Conservation (phyloP, 2,797 vertebrate genomes). For the Otolemur crassicaudatus region DNA sequence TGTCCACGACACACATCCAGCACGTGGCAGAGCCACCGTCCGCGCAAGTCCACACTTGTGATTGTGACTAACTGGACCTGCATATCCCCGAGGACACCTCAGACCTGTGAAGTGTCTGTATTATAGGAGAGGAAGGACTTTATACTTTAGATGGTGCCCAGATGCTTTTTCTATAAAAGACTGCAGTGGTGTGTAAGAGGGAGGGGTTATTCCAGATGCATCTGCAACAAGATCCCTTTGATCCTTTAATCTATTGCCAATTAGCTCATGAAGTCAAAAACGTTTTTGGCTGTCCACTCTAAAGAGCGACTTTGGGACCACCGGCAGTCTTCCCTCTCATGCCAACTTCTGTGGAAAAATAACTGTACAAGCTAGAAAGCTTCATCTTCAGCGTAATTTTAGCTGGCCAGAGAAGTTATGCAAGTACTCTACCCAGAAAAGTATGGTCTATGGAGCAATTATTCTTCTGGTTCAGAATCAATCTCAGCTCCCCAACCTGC, state of each 20-base stretch:
- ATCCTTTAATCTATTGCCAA: neutral
- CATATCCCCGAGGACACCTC: neutral
- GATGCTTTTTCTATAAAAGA: constrained; percentile 1
- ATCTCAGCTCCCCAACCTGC: neutral
- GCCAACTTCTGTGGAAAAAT: neutral
- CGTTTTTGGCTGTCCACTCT: neutral
- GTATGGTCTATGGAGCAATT: neutral
- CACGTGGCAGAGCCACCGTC: neutral
- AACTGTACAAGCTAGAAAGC: neutral
- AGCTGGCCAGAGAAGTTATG: neutral
- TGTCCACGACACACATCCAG: neutral
- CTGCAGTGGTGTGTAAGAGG: neutral
- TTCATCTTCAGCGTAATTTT: neutral
- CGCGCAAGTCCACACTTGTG: neutral
- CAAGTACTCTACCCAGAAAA: neutral
- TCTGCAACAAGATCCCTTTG: neutral
- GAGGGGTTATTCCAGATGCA: neutral
- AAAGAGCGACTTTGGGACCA: neutral
- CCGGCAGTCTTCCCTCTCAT: neutral
- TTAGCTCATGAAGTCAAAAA: constrained; percentile 21
- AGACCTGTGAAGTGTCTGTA: neutral
- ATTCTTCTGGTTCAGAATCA: neutral
- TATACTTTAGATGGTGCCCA: neutral
- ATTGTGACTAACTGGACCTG: rapidly evolving
- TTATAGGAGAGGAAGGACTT: neutral